phyloP scores from a whole-genome alignment of 2,888 invertebrate species.

The Neuroscelio doddi region DNA sequence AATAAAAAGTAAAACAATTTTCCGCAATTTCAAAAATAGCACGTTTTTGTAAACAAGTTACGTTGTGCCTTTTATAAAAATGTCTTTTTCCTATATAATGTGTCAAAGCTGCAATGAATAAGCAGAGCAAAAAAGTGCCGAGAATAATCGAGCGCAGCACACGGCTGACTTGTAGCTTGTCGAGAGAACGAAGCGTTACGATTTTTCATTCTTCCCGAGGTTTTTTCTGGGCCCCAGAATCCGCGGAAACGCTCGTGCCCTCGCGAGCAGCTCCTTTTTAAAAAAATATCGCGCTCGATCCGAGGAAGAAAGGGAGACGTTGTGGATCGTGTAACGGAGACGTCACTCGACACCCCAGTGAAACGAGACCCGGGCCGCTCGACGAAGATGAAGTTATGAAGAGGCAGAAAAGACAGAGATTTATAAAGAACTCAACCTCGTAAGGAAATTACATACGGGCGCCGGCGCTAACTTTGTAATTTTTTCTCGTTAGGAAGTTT shows the following conservation, averaged over 20 bases:
- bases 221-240: constrained; percentile 24
- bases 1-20: no score
- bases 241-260: constrained; percentile 26
- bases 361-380: constrained; percentile 55
- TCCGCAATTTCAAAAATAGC: no score
- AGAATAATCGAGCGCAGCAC: background rate
- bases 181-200: no score
- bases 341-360: constrained; percentile 65
- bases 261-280: constrained; percentile 26
- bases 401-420: constrained; percentile 36
- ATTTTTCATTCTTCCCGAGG: background rate
- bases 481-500: constrained; percentile 23
- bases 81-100: no score
- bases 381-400: constrained; percentile 24
- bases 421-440: constrained; percentile 26
- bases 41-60: no score
- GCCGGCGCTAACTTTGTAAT: constrained; percentile 43
- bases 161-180: background rate
- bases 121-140: no score
- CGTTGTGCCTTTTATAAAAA: no score
- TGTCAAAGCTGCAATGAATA: no score
- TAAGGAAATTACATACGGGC: constrained; percentile 22
- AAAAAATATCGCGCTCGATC: constrained; percentile 28
- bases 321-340: constrained; percentile 39
- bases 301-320: constrained; percentile 35